Evolutionary conservation across 2,888 invertebrate species (phyloP).

Genomic region (Synanthedon tipuliformis): DNA sequence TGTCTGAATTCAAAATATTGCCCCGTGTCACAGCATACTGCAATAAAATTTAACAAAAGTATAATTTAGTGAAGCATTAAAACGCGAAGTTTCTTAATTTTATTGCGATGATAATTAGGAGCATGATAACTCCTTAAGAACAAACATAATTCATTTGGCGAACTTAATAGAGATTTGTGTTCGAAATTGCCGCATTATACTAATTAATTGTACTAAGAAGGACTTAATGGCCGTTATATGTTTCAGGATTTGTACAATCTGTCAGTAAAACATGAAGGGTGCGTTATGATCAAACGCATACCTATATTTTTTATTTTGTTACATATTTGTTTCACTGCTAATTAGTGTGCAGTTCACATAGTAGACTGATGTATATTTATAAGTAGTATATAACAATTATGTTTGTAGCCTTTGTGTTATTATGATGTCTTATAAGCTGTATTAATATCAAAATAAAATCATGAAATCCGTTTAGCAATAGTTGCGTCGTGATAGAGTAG

Average conservation of each 20-base stretch:
- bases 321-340: too few relatives aligned
- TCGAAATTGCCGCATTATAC: constrained; percentile 63
- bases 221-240: constrained; percentile 50
- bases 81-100: constrained; percentile 46
- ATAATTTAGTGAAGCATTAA: constrained; percentile 22
- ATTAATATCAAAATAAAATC: too few relatives aligned
- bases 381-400: too few relatives aligned
- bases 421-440: too few relatives aligned
- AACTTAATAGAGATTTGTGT: constrained; percentile 56
- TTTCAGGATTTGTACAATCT: constrained; percentile 40
- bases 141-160: constrained; percentile 55
- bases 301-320: too few relatives aligned
- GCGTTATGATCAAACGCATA: too few relatives aligned
- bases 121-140: constrained; percentile 60
- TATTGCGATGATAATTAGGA: constrained; percentile 52
- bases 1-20: constrained; percentile 47
- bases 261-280: constrained; percentile 14
- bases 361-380: too few relatives aligned
- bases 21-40: constrained; percentile 11
- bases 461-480: too few relatives aligned
- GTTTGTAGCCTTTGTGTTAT: too few relatives aligned
- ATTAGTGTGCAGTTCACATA: too few relatives aligned
- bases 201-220: constrained; percentile 63
- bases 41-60: constrained; percentile 27
- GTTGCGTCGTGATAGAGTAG: too few relatives aligned